Evolutionary conservation across 2,888 invertebrate species (phyloP), one percentile per base, ranked within the genome.

Genomic region (Boloria selene): DNA sequence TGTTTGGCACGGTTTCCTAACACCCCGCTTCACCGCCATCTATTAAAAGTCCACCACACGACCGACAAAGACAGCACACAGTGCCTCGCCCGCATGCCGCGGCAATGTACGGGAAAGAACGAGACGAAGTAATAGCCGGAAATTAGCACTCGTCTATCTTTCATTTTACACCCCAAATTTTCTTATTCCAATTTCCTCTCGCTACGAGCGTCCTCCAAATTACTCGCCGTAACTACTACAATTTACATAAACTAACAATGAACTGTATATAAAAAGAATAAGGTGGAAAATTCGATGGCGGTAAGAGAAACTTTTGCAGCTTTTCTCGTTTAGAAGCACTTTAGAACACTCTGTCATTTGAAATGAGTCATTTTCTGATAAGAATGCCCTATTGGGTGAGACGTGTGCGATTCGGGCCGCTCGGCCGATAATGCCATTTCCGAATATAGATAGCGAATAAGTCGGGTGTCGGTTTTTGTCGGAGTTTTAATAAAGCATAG

Each of bases 141-240:
- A 94, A 94, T 94, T 94, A 94, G 94, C 92, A 94, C 93, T 93
- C 94, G 93, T 94, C 94, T 94, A 94, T 94, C 94, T 94, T 94
- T 94, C 94, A 94, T 94, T 94, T 94, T 94, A 94, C 94, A 94
- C 94, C 94, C 94, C 93, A 94, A 94, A 94, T 94, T 94, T 94
- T 94, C 94, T 94, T 94, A 94, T 94, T 94, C 94, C 94, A 94
- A 94, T 94, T 94, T 94, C 94, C 93, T 88, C 84, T 87, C 77
- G 82, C 86, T 82, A 85, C 87, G 84, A 86, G 83, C 82, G 79
- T 72, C 72, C 74, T 76, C 81, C 79, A 83, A 85, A 83, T 83
- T 76, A 79, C 77, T 75, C 74, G 82, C 73, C 85, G 72, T 81
- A 87, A 86, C 81, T 77, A 75, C 72, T 70, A 64, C 54, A 6